Evolutionary conservation across 2,797 vertebrate species (phyloP), one percentile per base, ranked within the genome.

Genomic region (Eulemur albifrons): DNA sequence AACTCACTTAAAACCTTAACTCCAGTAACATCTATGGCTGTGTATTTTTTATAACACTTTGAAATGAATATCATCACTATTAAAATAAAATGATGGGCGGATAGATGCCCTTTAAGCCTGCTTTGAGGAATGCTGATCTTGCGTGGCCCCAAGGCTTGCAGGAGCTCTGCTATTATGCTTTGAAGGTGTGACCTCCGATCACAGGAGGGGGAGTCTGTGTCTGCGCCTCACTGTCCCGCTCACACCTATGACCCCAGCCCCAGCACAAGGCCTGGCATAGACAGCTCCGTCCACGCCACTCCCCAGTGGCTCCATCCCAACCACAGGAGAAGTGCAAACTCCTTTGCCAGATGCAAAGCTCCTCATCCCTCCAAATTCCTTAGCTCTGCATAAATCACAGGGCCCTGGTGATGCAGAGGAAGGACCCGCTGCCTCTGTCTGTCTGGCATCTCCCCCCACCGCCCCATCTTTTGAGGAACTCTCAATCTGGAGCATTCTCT

Each of bases 211-310:
- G 43, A n/a, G 38, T 25, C 15, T 14, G 4, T 2, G 1, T 12
- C 69, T 23, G 48, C 9, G 9, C 20, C 13, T 48, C 32, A 0
- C n/a, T 48, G 4, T 7, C 3, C 0, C 6, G 50, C 13, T 52
- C 54, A 75, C 57, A 18, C 30, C 63, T 32, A 4, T 2, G 48
- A 52, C 6, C 14, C 38, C 61, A 2, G 7, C 21, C 54, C 45
- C 25, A 6, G 77, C 20, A 38, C 18, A 21, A n/a, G 38, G n/a
- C 38, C 65, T 40, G 65, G 70, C 32, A 23, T 4, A 61, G 65
- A 27, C 23, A 27, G 57, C 75, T 48, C n/a, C 3, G 30, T 30
- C 25, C 25, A 2, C 2, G 0, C 61, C 21, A 0, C 54, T 75
- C 70, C 35, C 32, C 38, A 11, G 20, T 0, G 1, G 73, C 83